These are phyloP conservation scores for Drosophila parvula DNA, from an alignment of 1,140 invertebrate genomes.

Conservation along the genomic window DNA sequence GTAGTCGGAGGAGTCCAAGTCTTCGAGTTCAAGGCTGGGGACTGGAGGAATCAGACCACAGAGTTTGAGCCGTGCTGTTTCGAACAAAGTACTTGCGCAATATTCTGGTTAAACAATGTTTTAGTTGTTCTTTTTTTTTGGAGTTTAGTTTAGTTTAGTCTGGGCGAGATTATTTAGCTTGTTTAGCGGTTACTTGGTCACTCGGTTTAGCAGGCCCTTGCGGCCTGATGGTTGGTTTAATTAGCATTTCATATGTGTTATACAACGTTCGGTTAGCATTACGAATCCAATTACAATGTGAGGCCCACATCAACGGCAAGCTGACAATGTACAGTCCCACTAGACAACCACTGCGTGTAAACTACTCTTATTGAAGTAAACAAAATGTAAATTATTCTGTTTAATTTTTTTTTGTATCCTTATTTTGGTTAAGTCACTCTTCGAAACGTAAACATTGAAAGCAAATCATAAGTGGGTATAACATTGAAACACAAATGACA, in stretches of 20 bases:
- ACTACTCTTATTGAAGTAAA: conserved; percentile 84
- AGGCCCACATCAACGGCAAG: conserved; percentile 88
- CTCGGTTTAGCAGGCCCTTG: conserved; percentile 58
- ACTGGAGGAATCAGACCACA: conserved; percentile 44
- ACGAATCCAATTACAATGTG: conserved; percentile 84
- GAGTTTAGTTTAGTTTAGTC: conserved; percentile 77
- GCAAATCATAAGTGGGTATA: conserved; percentile 76
- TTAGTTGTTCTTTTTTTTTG: conserved; percentile 48
- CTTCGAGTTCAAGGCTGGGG: background rate
- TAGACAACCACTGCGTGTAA: conserved; percentile 84
- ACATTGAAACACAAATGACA: conserved; percentile 69
- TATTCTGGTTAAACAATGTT: conserved; percentile 82
- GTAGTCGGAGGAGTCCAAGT: background rate
- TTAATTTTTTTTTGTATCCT: conserved; percentile 41
- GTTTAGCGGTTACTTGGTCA: conserved; percentile 53
- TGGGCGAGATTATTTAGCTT: conserved; percentile 67
- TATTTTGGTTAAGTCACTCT: conserved; percentile 53
- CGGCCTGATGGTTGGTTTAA: conserved; percentile 38
- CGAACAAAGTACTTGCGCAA: conserved; percentile 83
- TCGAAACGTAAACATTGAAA: conserved; percentile 71
- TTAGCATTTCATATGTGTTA: conserved; percentile 52
- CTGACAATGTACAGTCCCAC: conserved; percentile 87
- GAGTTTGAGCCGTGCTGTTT: conserved; percentile 51
- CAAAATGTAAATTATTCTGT: conserved; percentile 64
- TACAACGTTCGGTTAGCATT: conserved; percentile 79